Evolutionary conservation across 2,113 vertebrate genomes (phyloP).

Genomic region (Acanthochromis polyacanthus): DNA sequence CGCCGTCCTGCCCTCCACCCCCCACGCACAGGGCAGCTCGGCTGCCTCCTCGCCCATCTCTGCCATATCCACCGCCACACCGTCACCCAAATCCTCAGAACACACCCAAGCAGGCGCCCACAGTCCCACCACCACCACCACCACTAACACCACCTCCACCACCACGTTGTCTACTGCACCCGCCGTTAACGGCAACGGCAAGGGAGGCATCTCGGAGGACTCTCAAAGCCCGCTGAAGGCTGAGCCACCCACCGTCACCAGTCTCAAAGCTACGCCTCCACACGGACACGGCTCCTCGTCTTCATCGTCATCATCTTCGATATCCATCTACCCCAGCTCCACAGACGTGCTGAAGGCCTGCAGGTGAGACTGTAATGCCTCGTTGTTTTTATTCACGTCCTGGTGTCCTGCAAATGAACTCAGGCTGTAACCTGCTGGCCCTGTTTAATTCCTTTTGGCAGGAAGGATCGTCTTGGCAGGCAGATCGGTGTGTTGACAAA

Average conservation of each 20-base stretch:
- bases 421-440: too few relatives aligned
- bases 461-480: neutral
- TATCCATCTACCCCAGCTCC: constrained; percentile 99
- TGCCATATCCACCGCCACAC: constrained; percentile 97
- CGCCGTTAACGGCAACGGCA: constrained; percentile 76
- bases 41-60: constrained; percentile 95
- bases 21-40: constrained; percentile 91
- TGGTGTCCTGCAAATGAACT: neutral
- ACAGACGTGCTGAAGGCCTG: constrained; percentile 97
- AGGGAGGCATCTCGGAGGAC: constrained; percentile 91
- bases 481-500: neutral
- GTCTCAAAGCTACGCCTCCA: constrained; percentile 87
- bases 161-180: constrained; percentile 70
- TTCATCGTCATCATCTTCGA: constrained; percentile 89
- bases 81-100: constrained; percentile 96
- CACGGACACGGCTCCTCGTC: constrained; percentile 86
- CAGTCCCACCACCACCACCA: constrained; percentile 89
- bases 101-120: constrained; percentile 91
- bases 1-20: constrained; percentile 84
- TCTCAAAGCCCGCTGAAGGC: constrained; percentile 95
- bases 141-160: constrained; percentile 68
- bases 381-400: neutral
- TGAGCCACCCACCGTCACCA: constrained; percentile 85
- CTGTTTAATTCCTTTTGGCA: neutral
- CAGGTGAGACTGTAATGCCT: constrained; percentile 86